phyloP scores from a whole-genome alignment of 2,888 invertebrate genomes.

The Itoplectis maculator region DNA sequence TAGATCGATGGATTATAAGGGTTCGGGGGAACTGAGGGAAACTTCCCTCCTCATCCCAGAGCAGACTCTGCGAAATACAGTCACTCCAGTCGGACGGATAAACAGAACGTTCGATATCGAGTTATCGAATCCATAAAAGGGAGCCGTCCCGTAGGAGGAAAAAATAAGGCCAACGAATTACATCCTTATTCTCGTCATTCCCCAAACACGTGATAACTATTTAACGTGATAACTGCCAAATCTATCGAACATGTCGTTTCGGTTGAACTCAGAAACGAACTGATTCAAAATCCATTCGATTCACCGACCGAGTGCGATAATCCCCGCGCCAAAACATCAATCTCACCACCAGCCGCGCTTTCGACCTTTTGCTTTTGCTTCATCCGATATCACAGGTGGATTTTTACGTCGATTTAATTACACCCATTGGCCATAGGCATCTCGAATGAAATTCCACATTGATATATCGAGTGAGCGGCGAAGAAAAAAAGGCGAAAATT shows the following conservation, averaged over 20 bases:
- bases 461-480: slow-evolving; percentile 1
- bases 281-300: too few relatives aligned
- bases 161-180: neutral
- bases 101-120: slow-evolving; percentile 39
- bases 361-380: neutral
- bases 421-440: too few relatives aligned
- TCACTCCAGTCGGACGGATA: neutral
- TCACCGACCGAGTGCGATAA: too few relatives aligned
- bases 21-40: slow-evolving; percentile 1
- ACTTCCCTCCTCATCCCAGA: slow-evolving; percentile 10
- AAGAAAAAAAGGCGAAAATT: too few relatives aligned
- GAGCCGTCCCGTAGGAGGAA: neutral
- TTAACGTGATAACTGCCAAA: too few relatives aligned
- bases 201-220: too few relatives aligned
- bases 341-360: neutral
- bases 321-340: too few relatives aligned
- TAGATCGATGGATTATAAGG: slow-evolving; percentile 50
- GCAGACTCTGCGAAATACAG: slow-evolving; percentile 13
- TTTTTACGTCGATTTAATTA: neutral
- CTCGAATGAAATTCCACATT: neutral
- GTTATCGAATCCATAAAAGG: neutral
- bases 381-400: neutral
- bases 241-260: too few relatives aligned
- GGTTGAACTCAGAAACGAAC: too few relatives aligned
- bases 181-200: too few relatives aligned